phyloP scores from a whole-genome alignment of 2,797 vertebrate genomes.

The Selene dorsalis region DNA sequence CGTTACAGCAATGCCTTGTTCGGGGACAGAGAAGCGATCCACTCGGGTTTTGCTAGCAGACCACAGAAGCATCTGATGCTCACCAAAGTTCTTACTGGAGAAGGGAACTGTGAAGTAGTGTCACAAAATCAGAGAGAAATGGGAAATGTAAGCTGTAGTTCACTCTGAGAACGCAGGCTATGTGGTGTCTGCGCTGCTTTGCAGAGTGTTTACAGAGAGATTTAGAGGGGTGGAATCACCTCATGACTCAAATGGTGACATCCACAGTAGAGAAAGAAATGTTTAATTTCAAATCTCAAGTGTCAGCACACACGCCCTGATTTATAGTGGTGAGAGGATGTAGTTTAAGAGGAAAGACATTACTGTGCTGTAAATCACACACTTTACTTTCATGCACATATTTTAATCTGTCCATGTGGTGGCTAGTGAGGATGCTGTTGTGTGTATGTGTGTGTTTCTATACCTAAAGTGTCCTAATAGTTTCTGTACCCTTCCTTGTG shows the following conservation, averaged over 20 bases:
- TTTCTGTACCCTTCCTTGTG: constrained; percentile 1
- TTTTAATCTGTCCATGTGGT: neutral
- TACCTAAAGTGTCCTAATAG: neutral
- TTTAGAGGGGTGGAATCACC: neutral
- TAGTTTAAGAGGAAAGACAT: neutral
- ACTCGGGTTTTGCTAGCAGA: constrained; percentile 44
- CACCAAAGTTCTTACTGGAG: constrained; percentile 34
- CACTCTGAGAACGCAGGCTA: neutral
- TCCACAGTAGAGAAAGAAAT: constrained; percentile 27
- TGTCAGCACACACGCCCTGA: constrained; percentile 3
- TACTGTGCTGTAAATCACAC: neutral
- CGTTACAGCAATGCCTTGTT: constrained; percentile 77
- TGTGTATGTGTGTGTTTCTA: neutral
- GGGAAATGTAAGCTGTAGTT: neutral
- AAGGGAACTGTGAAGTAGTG: constrained; percentile 16
- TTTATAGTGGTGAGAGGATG: neutral
- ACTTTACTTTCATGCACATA: neutral
- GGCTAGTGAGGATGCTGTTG: neutral
- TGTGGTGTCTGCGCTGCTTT: constrained; percentile 5
- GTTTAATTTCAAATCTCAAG: neutral
- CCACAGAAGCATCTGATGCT: constrained; percentile 46
- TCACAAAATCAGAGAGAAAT: neutral
- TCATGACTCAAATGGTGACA: constrained; percentile 5
- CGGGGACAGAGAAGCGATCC: constrained; percentile 55
- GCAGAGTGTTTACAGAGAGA: constrained; percentile 31